Conservation (phyloP, 2,888 invertebrate genomes). For the Lathronympha strigana region DNA sequence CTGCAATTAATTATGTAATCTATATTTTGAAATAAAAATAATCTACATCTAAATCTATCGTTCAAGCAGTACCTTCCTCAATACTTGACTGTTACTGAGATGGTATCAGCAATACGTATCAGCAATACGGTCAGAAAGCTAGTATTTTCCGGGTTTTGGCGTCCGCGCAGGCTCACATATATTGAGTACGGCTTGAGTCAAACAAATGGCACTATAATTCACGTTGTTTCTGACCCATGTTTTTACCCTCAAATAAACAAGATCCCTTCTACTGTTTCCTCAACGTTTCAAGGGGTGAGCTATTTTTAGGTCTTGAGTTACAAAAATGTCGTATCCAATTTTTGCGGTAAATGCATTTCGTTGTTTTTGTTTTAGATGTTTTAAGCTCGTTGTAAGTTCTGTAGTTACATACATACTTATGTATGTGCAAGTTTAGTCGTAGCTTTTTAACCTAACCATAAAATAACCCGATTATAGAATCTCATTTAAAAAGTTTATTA, state of each 20-base stretch:
- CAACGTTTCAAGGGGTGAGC: constrained; percentile 52
- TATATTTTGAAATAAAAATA: too few relatives aligned
- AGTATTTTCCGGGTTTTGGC: constrained; percentile 40
- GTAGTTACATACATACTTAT: too few relatives aligned
- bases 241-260: constrained; percentile 60
- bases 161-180: constrained; percentile 31
- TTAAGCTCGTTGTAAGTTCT: too few relatives aligned
- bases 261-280: constrained; percentile 59
- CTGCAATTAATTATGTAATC: too few relatives aligned
- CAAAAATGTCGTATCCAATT: constrained; percentile 27
- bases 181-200: constrained; percentile 40
- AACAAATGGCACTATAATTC: constrained; percentile 62
- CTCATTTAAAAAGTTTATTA: too few relatives aligned
- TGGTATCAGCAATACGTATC: not conserved
- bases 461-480: too few relatives aligned
- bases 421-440: too few relatives aligned
- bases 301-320: constrained; percentile 51
- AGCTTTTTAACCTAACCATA: too few relatives aligned
- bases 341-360: constrained; percentile 21
- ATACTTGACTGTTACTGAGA: constrained; percentile 20
- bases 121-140: constrained; percentile 19
- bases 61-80: too few relatives aligned
- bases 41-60: too few relatives aligned
- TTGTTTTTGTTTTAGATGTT: constrained; percentile 15
- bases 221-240: constrained; percentile 61